Evolutionary conservation across 1,140 invertebrate genomes (phyloP).

Genomic region (Apis mellifera): Amel_HAv3.1 CM009942.2:9778501-9779000

Average conservation of each 20-base stretch:
- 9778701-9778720: constrained; percentile 58
- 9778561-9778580: no score
- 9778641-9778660: background rate
- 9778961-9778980: constrained; percentile 10
- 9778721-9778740: no score
- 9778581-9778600: no score
- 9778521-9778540: no score
- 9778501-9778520: no score
- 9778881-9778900: constrained; percentile 6
- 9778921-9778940: constrained; percentile 24
- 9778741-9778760: constrained; percentile 31
- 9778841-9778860: constrained; percentile 58
- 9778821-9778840: constrained; percentile 49
- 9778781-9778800: constrained; percentile 11
- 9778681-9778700: constrained; percentile 46
- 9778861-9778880: constrained; percentile 62
- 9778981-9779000: constrained; percentile 33
- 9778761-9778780: constrained; percentile 17
- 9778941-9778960: background rate
- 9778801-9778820: constrained; percentile 57
- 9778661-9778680: background rate
- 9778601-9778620: no score
- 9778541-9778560: no score
- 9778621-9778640: no score
- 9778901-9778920: constrained; percentile 11